These are phyloP conservation scores for Hyla sarda DNA, from an alignment of 2,113 vertebrate species.

Conservation along the genomic window DNA sequence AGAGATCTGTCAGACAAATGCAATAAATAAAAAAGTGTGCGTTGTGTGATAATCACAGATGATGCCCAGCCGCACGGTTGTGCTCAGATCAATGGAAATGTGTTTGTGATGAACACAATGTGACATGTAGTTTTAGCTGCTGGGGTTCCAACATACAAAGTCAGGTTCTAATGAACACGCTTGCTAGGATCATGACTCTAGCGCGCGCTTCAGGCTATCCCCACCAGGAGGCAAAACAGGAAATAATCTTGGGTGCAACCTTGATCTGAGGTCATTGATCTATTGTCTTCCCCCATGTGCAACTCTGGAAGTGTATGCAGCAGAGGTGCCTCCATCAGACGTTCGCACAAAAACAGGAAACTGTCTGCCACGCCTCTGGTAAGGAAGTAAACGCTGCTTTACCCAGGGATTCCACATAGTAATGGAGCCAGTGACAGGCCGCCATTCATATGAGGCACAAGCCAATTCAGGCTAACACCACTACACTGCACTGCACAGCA, in stretches of 20 bases:
- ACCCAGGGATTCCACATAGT: too few species aligned
- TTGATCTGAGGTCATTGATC: slow-evolving; percentile 65
- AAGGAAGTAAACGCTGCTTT: slow-evolving; percentile 62
- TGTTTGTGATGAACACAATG: not conserved
- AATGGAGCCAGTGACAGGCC: too few species aligned
- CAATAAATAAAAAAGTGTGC: not conserved
- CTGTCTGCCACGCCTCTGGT: slow-evolving; percentile 68
- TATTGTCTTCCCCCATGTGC: slow-evolving; percentile 70
- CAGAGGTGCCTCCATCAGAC: slow-evolving; percentile 66
- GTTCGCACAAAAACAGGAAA: slow-evolving; percentile 74
- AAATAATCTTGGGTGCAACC: slow-evolving; percentile 71
- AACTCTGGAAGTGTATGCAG: slow-evolving; percentile 73
- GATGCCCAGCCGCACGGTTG: not conserved
- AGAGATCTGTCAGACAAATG: not conserved
- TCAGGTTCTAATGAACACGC: slow-evolving; percentile 4
- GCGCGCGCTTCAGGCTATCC: slow-evolving; percentile 52
- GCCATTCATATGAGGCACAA: too few species aligned
- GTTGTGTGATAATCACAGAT: not conserved
- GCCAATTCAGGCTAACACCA: too few species aligned
- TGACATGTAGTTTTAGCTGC: not conserved
- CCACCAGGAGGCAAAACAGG: slow-evolving; percentile 74
- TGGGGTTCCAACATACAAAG: not conserved
- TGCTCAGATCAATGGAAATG: too few species aligned
- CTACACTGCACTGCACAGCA: too few species aligned
- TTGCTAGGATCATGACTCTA: not conserved